Conservation (phyloP, 2,888 invertebrate species). For the Psylliodes chrysocephalus region DNA sequence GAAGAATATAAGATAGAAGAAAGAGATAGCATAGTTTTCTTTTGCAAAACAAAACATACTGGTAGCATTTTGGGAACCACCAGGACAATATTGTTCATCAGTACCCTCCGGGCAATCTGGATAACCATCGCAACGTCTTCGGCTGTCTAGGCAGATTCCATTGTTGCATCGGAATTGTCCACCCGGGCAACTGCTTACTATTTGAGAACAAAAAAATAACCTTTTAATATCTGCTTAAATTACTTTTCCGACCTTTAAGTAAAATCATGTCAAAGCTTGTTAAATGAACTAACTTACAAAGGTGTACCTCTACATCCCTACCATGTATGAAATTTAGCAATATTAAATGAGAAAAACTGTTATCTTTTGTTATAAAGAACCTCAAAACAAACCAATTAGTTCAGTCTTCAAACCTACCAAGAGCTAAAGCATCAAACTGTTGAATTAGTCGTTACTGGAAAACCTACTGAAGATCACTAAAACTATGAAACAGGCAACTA, state of each 20-base stretch:
- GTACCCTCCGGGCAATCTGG: slow-evolving; percentile 69
- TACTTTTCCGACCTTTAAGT: too few species aligned
- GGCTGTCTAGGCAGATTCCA: slow-evolving; percentile 65
- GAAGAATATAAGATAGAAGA: neutral
- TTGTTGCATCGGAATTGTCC: slow-evolving; percentile 52
- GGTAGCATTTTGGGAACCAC: slow-evolving; percentile 7
- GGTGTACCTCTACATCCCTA: too few species aligned
- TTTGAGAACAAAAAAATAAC: neutral
- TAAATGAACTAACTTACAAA: too few species aligned
- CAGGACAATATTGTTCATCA: slow-evolving; percentile 68
- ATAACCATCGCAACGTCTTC: slow-evolving; percentile 64
- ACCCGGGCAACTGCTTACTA: slow-evolving; percentile 36
- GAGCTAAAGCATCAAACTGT: neutral
- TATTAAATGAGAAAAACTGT: neutral
- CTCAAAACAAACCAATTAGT: neutral
- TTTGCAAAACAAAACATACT: slow-evolving; percentile 15
- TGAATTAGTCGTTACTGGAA: neutral
- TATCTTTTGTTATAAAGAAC: neutral
- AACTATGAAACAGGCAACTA: neutral
- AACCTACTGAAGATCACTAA: neutral
- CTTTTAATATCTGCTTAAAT: too few species aligned
- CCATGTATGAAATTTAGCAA: too few species aligned
- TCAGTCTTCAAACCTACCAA: neutral
- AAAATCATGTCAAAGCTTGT: too few species aligned
- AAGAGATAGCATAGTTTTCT: neutral